These are phyloP conservation scores for Tympanoctomys barrerae DNA, from an alignment of 2,797 vertebrate species.

Conservation along the genomic window DNA sequence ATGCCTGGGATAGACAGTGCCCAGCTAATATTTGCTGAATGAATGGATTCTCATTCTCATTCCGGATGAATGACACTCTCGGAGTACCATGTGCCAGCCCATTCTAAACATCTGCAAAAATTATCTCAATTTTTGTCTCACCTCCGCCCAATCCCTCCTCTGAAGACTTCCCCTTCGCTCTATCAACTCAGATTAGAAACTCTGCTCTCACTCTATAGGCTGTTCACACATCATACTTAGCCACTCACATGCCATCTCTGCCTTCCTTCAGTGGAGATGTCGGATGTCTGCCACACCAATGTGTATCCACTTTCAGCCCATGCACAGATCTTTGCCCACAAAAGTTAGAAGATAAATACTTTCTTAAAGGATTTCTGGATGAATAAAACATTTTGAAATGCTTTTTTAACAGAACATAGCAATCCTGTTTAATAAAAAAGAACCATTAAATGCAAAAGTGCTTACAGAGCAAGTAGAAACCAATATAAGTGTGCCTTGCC, in stretches of 20 bases:
- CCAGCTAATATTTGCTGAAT: background rate
- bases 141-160: background rate
- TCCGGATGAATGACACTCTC: background rate
- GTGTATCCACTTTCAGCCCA: background rate
- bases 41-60: background rate
- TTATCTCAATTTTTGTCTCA: background rate
- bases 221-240: background rate
- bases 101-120: background rate
- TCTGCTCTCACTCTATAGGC: background rate
- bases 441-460: conserved; percentile 46
- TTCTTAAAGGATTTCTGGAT: conserved; percentile 41
- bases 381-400: conserved; percentile 70
- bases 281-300: background rate
- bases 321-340: background rate
- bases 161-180: background rate
- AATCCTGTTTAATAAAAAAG: conserved; percentile 53
- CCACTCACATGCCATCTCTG: background rate
- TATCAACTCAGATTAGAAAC: background rate
- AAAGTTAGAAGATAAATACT: conserved; percentile 11
- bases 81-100: background rate
- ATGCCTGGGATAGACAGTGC: background rate
- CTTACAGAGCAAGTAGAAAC: conserved; percentile 44
- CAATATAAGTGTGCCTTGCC: background rate
- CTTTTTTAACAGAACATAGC: conserved; percentile 43
- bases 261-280: background rate